A percentile compares a stretch with the other conserved stretches of the same genome.
Conservation (phyloP, 1,140 invertebrate genomes). For the Dendroctonus ponderosae region DNA sequence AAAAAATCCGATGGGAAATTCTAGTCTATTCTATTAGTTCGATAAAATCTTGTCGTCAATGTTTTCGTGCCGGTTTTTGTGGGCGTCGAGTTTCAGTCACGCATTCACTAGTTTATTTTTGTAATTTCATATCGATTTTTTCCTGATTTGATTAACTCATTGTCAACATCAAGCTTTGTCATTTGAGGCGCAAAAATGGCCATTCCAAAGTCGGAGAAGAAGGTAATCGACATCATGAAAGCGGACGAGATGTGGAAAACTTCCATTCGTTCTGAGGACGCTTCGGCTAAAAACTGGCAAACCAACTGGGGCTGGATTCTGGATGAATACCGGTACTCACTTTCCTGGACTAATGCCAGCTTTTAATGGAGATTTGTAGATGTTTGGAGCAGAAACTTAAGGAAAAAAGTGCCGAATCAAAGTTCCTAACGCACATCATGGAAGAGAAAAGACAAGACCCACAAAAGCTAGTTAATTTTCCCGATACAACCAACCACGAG, state of each 20-base stretch:
- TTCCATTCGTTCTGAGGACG: constrained; percentile 28
- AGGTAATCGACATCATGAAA: constrained; percentile 27
- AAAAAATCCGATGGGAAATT: too few relatives aligned
- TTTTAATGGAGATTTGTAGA: not conserved
- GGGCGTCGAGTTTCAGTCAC: not conserved
- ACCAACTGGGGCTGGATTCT: constrained; percentile 33
- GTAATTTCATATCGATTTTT: too few relatives aligned
- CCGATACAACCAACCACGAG: constrained; percentile 36
- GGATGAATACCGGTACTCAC: constrained; percentile 31
- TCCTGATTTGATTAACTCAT: too few relatives aligned
- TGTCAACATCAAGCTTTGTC: too few relatives aligned
- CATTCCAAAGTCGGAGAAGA: constrained; percentile 28
- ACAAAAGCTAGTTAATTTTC: constrained; percentile 29
- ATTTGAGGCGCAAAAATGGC: constrained; percentile 16
- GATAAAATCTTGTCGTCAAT: not conserved
- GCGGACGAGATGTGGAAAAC: constrained; percentile 36
- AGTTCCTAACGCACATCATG: constrained; percentile 24
- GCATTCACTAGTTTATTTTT: not conserved
- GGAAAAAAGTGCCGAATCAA: constrained; percentile 32
- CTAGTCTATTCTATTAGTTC: not conserved
- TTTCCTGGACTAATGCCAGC: not conserved
- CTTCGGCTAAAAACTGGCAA: constrained; percentile 27
- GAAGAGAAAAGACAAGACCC: constrained; percentile 19
- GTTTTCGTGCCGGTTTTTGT: constrained; percentile 1
- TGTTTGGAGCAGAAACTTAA: constrained; percentile 22